phyloP scores from a whole-genome alignment of 2,888 invertebrate species.

The Alitta virens region DNA sequence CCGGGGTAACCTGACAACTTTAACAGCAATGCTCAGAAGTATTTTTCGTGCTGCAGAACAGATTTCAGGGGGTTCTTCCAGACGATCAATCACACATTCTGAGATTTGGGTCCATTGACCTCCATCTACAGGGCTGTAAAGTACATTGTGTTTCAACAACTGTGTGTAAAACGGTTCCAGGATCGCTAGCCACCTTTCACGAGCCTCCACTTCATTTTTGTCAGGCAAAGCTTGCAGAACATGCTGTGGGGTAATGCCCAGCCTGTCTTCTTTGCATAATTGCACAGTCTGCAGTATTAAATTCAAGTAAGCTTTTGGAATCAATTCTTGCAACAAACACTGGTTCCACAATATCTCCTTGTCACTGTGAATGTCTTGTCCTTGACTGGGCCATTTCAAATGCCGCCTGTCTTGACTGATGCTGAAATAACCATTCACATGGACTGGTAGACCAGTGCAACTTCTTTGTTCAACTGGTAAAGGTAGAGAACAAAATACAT shows the following conservation, averaged over 20 bases:
- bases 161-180: conserved; percentile 22
- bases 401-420: conserved; percentile 45
- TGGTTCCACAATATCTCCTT: conserved; percentile 44
- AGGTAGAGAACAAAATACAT: conserved; percentile 50
- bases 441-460: conserved; percentile 46
- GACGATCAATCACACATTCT: conserved; percentile 27
- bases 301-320: conserved; percentile 35
- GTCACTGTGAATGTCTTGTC: conserved; percentile 34
- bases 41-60: conserved; percentile 10
- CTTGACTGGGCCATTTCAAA: conserved; percentile 46
- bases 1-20: conserved; percentile 20
- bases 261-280: background rate
- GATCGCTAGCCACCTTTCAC: conserved; percentile 26
- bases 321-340: conserved; percentile 36
- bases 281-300: conserved; percentile 29
- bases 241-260: conserved; percentile 12
- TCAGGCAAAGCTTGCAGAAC: conserved; percentile 28
- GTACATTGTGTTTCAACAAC: conserved; percentile 20
- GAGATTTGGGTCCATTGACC: conserved; percentile 18
- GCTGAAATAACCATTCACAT: conserved; percentile 50
- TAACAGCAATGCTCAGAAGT: conserved; percentile 12
- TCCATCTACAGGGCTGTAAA: conserved; percentile 23
- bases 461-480: conserved; percentile 39
- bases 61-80: conserved; percentile 16
- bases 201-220: conserved; percentile 23